Base-by-base conservation (phyloP, 2,888 invertebrate genomes). In the Dromius quadrimaculatus region DNA sequence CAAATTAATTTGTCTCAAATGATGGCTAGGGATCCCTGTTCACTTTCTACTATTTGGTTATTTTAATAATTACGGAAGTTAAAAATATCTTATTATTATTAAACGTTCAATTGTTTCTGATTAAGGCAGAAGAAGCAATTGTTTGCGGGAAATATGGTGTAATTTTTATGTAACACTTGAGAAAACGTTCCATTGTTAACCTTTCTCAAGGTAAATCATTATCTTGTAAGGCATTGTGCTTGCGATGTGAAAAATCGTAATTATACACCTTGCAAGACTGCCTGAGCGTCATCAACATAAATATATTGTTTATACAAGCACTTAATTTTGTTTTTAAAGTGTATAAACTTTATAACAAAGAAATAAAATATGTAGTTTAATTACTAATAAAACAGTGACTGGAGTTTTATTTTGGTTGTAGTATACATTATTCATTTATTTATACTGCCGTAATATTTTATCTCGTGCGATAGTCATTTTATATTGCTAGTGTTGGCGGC, bases 201-300 rank as follows among this genome's bases (percentile, higher is more conserved):
- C 62, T 62, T 62, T 62, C 23, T 62, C 62, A 62, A 62, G 62
- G 62, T 62, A 62, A 43, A 43, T 62, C 43, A 43, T 54, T 54
- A 54, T 54, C 50, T 54, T 2, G 41, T 11, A 23, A 23, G 15
- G 11, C 50, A 54, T 54, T 54, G 50, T 54, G 28, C 50, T 28
- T 23, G 50, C 19, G 28, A 54, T 54, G 50, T 54, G 50, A 54
- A 54, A 54, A 54, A 54, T 54, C 28, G 28, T 54, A 54, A 54
- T 54, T 54, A 54, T 28, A 23, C 15, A 28, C 28, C 23, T 4
- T 23, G 28, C 6, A 23, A 15, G 23, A 11, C 23, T 8, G 13
- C 23, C 22, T 50, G 11, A 4, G 11, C 47, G 47, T 50, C 47
- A 50, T 23, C 47, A 23, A 50, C 23, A 50, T 22, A 54, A 36